Percentiles rank a stretch among this genome's conserved stretches.
These are phyloP conservation scores for Tubulanus polymorphus DNA, from an alignment of 2,888 invertebrate species.

Conservation along the genomic window DNA sequence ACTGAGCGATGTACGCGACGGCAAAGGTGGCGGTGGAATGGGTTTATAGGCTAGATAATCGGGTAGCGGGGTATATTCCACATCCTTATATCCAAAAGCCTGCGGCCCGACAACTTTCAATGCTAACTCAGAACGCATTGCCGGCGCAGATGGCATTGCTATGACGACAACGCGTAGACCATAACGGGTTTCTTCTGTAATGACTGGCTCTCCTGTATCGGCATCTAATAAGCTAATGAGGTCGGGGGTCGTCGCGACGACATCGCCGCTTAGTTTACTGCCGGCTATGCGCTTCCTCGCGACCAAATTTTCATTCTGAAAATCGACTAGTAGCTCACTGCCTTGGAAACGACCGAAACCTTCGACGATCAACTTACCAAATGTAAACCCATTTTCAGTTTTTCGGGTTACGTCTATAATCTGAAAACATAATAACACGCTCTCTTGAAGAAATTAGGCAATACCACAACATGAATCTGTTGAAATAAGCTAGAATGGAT, in stretches of 20 bases:
- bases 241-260: constrained; percentile 37
- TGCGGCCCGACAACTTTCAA: constrained; percentile 35
- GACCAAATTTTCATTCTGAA: constrained; percentile 47
- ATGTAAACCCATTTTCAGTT: constrained; percentile 37
- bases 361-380: constrained; percentile 27
- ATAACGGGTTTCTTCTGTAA: constrained; percentile 39
- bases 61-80: constrained; percentile 21
- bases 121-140: constrained; percentile 27
- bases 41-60: constrained; percentile 16
- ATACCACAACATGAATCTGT: too few relatives aligned
- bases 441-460: too few relatives aligned
- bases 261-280: constrained; percentile 4
- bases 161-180: constrained; percentile 40
- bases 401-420: constrained; percentile 31
- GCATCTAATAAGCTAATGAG: constrained; percentile 37
- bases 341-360: constrained; percentile 18
- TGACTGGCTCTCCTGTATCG: constrained; percentile 40
- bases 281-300: constrained; percentile 14
- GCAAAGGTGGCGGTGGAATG: constrained; percentile 4
- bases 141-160: constrained; percentile 27
- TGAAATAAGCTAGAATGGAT: too few relatives aligned
- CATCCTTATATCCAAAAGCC: constrained; percentile 32
- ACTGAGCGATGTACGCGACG: neutral
- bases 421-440: constrained; percentile 9
- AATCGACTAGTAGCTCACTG: constrained; percentile 27